Evolutionary conservation across 1,140 invertebrate species (phyloP).

Genomic region (Nasonia vitripennis): DNA sequence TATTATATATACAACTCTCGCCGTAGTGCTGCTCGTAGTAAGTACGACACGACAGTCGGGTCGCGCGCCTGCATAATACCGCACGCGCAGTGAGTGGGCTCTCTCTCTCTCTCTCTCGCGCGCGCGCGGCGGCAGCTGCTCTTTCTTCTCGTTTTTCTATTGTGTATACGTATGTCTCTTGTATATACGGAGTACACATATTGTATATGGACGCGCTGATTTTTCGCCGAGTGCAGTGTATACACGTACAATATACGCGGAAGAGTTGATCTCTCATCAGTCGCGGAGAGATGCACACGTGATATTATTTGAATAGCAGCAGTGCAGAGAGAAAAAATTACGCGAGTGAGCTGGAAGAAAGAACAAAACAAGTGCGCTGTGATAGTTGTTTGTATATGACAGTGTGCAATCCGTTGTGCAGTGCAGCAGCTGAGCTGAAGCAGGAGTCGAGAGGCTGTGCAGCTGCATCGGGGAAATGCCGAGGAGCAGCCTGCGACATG

Average conservation of each 20-base stretch:
- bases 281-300: background rate
- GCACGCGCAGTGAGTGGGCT: background rate
- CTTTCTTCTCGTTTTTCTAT: background rate
- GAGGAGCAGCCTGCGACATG: conserved; percentile 64
- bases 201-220: background rate
- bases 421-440: background rate
- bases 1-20: no score
- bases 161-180: background rate
- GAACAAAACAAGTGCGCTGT: background rate
- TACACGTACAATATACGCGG: background rate
- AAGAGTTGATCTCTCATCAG: no score
- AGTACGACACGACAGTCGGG: background rate
- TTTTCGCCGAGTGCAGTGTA: background rate
- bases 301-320: background rate
- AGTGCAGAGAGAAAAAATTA: background rate
- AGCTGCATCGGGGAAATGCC: conserved; percentile 64
- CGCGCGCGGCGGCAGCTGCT: background rate
- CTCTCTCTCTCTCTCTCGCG: no score
- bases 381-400: background rate
- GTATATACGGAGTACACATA: background rate
- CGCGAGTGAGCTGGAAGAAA: background rate
- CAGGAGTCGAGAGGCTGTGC: background rate
- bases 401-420: background rate
- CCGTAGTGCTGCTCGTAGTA: background rate
- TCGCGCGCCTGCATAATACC: background rate